Evolutionary conservation across 2,797 vertebrate species (phyloP).

Genomic region (Neostethus bicornis): DNA sequence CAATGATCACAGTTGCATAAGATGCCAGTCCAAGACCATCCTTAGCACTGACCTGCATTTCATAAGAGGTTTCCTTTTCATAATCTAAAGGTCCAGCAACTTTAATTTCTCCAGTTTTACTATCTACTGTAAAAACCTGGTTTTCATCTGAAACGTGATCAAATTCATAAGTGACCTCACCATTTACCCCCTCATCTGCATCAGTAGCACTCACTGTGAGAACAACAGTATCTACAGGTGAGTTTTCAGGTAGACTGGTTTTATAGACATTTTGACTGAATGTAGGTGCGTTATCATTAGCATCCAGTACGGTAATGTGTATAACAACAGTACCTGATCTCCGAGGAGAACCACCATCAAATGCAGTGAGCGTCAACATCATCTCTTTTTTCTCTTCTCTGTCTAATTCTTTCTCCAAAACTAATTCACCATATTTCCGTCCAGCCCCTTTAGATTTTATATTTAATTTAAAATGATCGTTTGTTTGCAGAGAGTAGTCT

Average conservation of each 20-base stretch:
- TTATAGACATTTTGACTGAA: slow-evolving; percentile 70
- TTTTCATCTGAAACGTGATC: slow-evolving; percentile 50
- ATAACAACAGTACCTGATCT: too few species aligned
- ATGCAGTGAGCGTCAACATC: too few species aligned
- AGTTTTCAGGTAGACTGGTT: slow-evolving; percentile 74
- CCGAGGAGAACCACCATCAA: too few species aligned
- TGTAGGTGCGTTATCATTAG: too few species aligned
- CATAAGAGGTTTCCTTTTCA: slow-evolving; percentile 60
- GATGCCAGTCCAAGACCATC: slow-evolving; percentile 71
- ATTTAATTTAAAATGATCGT: too few species aligned
- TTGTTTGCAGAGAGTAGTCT: too few species aligned
- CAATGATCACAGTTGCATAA: slow-evolving; percentile 62
- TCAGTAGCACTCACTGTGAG: slow-evolving; percentile 73
- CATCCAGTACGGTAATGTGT: too few species aligned
- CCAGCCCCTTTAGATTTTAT: slow-evolving; percentile 72
- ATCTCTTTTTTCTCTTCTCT: too few species aligned
- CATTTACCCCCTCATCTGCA: slow-evolving; percentile 75
- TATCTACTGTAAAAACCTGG: slow-evolving; percentile 58
- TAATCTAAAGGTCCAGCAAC: slow-evolving; percentile 64
- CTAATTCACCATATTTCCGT: too few species aligned
- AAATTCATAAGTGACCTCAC: slow-evolving; percentile 75
- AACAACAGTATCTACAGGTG: slow-evolving; percentile 55
- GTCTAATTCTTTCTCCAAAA: too few species aligned
- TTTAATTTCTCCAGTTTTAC: slow-evolving; percentile 63
- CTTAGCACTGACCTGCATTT: slow-evolving; percentile 75